A percentile compares a stretch with the other conserved stretches of the same genome.
phyloP scores from a whole-genome alignment of 2,113 vertebrate species.

The Strigops habroptila region DNA sequence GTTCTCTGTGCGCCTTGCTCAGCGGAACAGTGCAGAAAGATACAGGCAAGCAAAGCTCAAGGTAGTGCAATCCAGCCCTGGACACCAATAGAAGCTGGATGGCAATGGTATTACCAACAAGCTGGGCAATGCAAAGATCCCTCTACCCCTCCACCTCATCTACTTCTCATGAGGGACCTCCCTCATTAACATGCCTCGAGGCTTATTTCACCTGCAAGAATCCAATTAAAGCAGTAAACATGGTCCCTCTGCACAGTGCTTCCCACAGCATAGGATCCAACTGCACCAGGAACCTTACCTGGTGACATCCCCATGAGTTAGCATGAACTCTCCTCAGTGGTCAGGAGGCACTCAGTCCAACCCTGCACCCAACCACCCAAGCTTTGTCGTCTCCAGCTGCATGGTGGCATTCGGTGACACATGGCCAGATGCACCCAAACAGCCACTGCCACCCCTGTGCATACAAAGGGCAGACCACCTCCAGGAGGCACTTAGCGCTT shows the following conservation, averaged over 20 bases:
- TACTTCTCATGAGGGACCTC: neutral
- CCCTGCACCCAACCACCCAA: neutral
- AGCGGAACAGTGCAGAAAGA: neutral
- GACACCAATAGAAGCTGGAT: neutral
- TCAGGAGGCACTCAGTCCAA: neutral
- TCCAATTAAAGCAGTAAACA: neutral
- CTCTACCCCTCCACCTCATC: neutral
- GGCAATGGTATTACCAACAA: neutral
- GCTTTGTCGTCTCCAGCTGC: neutral
- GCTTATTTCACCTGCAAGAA: neutral
- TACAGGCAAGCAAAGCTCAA: neutral
- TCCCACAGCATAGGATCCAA: neutral
- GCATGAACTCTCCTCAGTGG: fast-evolving
- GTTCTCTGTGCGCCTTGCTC: neutral
- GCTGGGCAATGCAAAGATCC: neutral
- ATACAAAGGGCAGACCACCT: neutral
- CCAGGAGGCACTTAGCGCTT: neutral
- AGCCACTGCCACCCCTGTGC: neutral
- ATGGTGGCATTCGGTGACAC: neutral
- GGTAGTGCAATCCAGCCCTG: neutral
- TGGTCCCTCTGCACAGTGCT: neutral
- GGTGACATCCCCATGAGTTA: neutral
- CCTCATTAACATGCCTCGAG: neutral
- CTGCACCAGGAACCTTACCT: neutral
- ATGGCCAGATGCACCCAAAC: fast-evolving